phyloP scores from a whole-genome alignment of 2,797 vertebrate genomes.

The Pseudopleuronectes americanus region DNA sequence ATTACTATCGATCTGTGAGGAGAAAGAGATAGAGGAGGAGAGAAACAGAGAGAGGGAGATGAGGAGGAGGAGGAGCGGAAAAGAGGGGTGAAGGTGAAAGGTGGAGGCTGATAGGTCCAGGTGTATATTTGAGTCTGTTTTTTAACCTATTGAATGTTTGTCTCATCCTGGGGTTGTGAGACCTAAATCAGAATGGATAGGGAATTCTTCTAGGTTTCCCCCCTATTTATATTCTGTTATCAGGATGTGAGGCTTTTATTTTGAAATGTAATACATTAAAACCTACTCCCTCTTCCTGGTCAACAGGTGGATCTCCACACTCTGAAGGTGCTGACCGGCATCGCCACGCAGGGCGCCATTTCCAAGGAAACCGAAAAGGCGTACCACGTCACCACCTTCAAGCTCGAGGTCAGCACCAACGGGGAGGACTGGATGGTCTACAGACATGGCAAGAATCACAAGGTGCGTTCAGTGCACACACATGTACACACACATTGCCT shows the following conservation, averaged over 20 bases:
- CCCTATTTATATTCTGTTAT: not conserved
- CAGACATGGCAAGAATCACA: conserved; percentile 97
- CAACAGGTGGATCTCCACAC: conserved; percentile 82
- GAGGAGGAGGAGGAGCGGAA: conserved; percentile 10
- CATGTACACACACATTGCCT: not conserved
- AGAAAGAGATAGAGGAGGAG: conserved; percentile 30
- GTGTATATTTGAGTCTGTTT: conserved; percentile 16
- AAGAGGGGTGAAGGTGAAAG: conserved; percentile 23
- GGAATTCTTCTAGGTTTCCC: too few relatives aligned
- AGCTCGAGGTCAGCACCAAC: conserved; percentile 97
- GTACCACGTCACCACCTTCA: conserved; percentile 95
- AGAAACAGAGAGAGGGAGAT: conserved; percentile 9
- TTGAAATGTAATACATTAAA: not conserved
- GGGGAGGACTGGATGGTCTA: conserved; percentile 99
- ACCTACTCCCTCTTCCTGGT: not conserved
- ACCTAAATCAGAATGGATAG: too few relatives aligned
- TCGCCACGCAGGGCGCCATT: conserved; percentile 96
- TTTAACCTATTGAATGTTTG: conserved; percentile 1
- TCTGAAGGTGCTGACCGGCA: conserved; percentile 93
- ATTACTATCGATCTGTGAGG: conserved; percentile 76
- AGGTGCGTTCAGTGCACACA: conserved; percentile 81
- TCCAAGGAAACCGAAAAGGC: conserved; percentile 94
- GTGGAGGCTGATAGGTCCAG: conserved; percentile 21
- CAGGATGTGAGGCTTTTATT: not conserved
- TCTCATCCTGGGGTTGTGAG: not conserved